phyloP scores from a whole-genome alignment of 1,140 invertebrate species.

The Anagrus nilaparvatae region DNA sequence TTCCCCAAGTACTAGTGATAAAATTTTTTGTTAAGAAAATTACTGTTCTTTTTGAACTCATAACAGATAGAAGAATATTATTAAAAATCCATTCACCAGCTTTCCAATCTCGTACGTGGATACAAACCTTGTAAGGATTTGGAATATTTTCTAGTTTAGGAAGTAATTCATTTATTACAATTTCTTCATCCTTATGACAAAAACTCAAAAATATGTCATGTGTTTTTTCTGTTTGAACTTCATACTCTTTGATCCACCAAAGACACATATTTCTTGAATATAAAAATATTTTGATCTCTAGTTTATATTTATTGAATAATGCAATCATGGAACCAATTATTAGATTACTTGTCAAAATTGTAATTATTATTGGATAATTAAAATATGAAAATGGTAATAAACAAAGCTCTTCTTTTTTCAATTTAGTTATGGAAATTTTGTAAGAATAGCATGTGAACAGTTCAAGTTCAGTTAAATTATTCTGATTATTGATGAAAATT shows the following conservation, averaged over 20 bases:
- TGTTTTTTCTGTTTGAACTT: constrained; percentile 63
- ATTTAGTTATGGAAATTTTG: no score
- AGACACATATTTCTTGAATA: constrained; percentile 54
- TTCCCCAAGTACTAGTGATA: constrained; percentile 75
- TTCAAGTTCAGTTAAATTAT: no score
- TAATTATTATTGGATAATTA: no score
- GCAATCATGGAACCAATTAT: no score
- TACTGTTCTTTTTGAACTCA: no score
- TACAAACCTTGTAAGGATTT: constrained; percentile 54
- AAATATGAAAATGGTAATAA: no score
- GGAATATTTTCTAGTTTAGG: constrained; percentile 52
- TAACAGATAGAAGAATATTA: no score
- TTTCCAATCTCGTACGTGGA: constrained; percentile 74
- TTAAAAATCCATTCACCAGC: constrained; percentile 65
- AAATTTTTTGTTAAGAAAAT: constrained; percentile 75
- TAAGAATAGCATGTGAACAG: no score
- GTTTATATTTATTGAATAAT: no score
- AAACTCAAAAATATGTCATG: constrained; percentile 86
- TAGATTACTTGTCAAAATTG: no score
- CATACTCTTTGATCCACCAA: constrained; percentile 58
- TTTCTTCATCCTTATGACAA: constrained; percentile 69
- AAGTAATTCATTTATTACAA: constrained; percentile 58
- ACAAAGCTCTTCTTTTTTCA: no score
- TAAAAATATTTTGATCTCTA: constrained; percentile 59
- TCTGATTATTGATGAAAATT: no score